Percentiles rank a stretch among this genome's conserved stretches.
Evolutionary conservation across 2,113 vertebrate species (phyloP).

Genomic region (Anguilla japonica): DNA sequence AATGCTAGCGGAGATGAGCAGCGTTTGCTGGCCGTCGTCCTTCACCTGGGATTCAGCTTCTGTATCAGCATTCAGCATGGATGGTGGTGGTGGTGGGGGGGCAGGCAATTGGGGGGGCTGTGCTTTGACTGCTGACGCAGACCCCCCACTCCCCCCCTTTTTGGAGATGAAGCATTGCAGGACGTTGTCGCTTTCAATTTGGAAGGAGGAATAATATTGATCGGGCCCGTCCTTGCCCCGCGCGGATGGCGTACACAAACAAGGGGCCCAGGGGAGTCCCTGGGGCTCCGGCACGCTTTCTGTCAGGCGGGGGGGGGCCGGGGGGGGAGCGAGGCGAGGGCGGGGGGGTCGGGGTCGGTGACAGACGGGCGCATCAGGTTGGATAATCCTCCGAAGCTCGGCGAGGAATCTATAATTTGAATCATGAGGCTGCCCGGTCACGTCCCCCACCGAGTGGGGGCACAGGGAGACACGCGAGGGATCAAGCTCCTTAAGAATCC

Average conservation of each 20-base stretch:
- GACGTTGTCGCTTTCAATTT: slow-evolving; percentile 3
- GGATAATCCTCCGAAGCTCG: neutral
- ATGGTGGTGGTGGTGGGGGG: neutral
- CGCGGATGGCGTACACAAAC: neutral
- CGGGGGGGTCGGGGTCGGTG: neutral
- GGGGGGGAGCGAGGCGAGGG: too few species aligned
- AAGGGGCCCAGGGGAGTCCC: neutral
- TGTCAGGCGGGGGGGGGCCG: neutral
- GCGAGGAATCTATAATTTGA: neutral
- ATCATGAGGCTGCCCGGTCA: neutral
- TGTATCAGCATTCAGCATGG: neutral
- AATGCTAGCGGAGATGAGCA: neutral
- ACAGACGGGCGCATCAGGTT: neutral
- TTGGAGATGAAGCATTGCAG: slow-evolving; percentile 1
- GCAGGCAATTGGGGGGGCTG: neutral
- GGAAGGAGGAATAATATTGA: slow-evolving; percentile 6
- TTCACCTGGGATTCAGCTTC: neutral
- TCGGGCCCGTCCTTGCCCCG: neutral
- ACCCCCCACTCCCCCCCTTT: neutral
- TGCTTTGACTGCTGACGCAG: neutral
- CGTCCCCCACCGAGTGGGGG: neutral
- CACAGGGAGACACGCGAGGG: neutral
- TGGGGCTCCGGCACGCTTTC: neutral
- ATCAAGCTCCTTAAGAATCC: neutral
- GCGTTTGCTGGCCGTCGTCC: neutral